Base-by-base conservation (phyloP, 2,797 vertebrate genomes). In the Urophycis tenuis region DNA sequence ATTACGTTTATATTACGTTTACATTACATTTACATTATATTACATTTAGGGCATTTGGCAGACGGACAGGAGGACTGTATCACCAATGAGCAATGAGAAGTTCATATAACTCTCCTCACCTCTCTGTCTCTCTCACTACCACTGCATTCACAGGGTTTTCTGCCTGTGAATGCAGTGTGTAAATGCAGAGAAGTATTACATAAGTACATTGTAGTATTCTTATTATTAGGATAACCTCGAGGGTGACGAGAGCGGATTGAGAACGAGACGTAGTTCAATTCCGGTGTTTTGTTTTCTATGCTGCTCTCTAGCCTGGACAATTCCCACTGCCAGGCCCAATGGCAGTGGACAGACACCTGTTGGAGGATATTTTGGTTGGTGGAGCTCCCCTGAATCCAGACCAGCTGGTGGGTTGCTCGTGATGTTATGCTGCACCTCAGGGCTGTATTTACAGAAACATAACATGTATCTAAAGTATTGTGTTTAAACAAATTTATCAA, bases 331-430 rank as follows among this genome's bases (percentile, higher is more conserved):
- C n/a, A 3, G 69, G 72, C 71, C 31, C 34, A 49, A 72, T 22
- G 77, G 77, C 22, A 32, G 70, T 12, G 1, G 77, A 14, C 11
- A 14, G 17, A 45, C 30, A 39, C 12, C 15, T 78, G 12, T 79
- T 80, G 31, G 77, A 78, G 22, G 39, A 64, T 9, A 30, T 49
- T 25, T 30, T 77, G 35, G 72, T 60, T 25, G 60, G 77, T 33
- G 73, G 80, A 15, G 75, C 10, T 67, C 53, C 76, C 5, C 34
- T 85, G 36, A 60, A 41, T 19, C 75, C 69, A 31, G 76, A 78
- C n/a, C 34, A 74, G 33, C 69, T 71, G 76, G 84, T 85, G 71
- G 17, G 49, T 33, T 73, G 41, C 29, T 19, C 30, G 6, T 45
- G 3, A 25, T 73, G 1, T 72, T n/a, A 9, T 73, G 22, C 4